Evolutionary conservation across 2,113 vertebrate species (phyloP).

Genomic region (Laterallus jamaicensis): DNA sequence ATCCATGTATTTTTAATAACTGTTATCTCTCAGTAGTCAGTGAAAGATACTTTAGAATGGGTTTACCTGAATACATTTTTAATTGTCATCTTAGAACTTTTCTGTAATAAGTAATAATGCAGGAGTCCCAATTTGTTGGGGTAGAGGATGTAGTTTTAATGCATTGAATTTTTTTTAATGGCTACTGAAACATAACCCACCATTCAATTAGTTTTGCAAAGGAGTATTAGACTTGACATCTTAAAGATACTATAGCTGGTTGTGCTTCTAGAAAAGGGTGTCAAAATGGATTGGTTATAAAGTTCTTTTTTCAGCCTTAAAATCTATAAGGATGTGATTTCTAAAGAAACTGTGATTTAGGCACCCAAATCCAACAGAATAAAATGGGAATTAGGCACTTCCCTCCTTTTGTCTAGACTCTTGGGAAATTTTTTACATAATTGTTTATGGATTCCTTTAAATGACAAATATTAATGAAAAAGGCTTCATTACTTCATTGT

Average conservation of each 20-base stretch:
- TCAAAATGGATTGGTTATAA: neutral
- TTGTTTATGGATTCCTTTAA: neutral
- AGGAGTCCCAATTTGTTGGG: neutral
- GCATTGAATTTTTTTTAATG: neutral
- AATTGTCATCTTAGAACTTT: neutral
- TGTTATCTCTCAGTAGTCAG: neutral
- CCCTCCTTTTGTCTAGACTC: neutral
- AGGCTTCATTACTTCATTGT: neutral
- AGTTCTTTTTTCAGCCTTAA: neutral
- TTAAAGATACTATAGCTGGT: neutral
- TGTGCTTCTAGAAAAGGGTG: neutral
- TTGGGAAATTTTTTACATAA: neutral
- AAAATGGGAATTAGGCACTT: neutral
- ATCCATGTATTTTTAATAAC: slow-evolving; percentile 11
- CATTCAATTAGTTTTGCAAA: neutral
- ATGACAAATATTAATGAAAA: neutral
- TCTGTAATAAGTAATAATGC: neutral
- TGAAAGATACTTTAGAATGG: neutral
- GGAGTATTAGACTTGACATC: neutral
- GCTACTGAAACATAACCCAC: neutral
- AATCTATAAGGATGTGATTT: neutral
- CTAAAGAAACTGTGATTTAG: neutral
- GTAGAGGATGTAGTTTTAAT: neutral
- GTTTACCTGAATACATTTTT: neutral
- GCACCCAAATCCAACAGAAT: too few species aligned